These are phyloP conservation scores for Aldrovandia affinis DNA, from an alignment of 2,797 vertebrate species.

Conservation along the genomic window DNA sequence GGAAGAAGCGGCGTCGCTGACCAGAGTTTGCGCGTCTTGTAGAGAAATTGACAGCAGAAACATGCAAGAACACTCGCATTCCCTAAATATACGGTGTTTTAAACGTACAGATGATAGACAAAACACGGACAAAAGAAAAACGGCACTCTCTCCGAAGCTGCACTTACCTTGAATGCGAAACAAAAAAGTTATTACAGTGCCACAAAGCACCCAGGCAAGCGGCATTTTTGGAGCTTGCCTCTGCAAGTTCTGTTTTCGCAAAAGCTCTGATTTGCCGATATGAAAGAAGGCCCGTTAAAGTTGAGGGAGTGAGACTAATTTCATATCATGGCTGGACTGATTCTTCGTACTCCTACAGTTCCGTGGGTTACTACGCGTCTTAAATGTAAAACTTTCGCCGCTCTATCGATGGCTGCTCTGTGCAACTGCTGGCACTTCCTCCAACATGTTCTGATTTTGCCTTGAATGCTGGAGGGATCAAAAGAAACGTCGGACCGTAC, in stretches of 20 bases:
- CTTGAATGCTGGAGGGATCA: constrained; percentile 56
- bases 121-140: not conserved
- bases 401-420: not conserved
- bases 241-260: constrained; percentile 48
- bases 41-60: not conserved
- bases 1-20: constrained; percentile 32
- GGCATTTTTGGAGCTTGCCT: constrained; percentile 66
- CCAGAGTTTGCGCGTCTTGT: constrained; percentile 18
- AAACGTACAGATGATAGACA: not conserved
- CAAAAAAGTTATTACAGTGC: constrained; percentile 68
- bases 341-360: constrained; percentile 41
- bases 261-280: constrained; percentile 48
- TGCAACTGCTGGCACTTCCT: constrained; percentile 39
- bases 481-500: constrained; percentile 72
- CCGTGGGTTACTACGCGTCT: constrained; percentile 43
- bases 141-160: not conserved
- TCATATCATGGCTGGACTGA: constrained; percentile 65
- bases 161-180: constrained; percentile 69
- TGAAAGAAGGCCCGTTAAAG: constrained; percentile 52
- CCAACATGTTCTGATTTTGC: constrained; percentile 70
- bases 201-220: constrained; percentile 66
- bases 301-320: constrained; percentile 42
- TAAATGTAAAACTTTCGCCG: constrained; percentile 66
- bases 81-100: not conserved
- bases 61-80: not conserved